These are phyloP conservation scores for Plusia festucae DNA, from an alignment of 2,888 invertebrate genomes.

Conservation along the genomic window DNA sequence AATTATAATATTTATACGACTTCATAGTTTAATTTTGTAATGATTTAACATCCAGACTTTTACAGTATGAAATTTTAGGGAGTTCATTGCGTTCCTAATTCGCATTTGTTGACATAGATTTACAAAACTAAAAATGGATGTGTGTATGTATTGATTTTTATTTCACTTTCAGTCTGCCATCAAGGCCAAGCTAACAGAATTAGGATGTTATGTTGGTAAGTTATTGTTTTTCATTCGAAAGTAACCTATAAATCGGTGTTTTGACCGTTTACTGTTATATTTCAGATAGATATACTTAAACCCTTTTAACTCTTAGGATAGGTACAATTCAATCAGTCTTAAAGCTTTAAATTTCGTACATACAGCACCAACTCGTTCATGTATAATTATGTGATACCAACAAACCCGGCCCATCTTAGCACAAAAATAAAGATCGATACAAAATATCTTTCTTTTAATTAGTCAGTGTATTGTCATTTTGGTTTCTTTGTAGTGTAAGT, in stretches of 20 bases:
- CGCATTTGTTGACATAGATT: conserved; percentile 31
- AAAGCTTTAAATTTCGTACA: no score
- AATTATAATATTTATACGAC: neutral
- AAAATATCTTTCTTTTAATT: no score
- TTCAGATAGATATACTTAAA: no score
- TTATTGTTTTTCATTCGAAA: conserved; percentile 42
- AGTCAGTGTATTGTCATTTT: no score
- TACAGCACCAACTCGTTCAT: no score
- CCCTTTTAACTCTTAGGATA: no score
- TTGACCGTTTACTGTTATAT: neutral
- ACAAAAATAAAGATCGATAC: no score
- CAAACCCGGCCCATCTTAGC: no score
- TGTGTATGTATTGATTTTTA: conserved; percentile 35
- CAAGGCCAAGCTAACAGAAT: conserved; percentile 97
- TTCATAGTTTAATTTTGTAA: neutral
- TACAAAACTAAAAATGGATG: conserved; percentile 17
- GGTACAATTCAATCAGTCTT: no score
- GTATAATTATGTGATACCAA: no score
- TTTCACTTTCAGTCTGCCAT: conserved; percentile 94
- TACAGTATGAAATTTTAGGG: neutral
- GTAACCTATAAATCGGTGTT: neutral
- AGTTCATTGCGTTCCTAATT: neutral
- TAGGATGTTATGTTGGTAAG: conserved; percentile 97
- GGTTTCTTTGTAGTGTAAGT: no score
- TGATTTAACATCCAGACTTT: neutral